A percentile compares a stretch with the other conserved stretches of the same genome.
These are phyloP conservation scores for Genyomyrus donnyi DNA, from an alignment of 2,113 vertebrate genomes.

Conservation along the genomic window DNA sequence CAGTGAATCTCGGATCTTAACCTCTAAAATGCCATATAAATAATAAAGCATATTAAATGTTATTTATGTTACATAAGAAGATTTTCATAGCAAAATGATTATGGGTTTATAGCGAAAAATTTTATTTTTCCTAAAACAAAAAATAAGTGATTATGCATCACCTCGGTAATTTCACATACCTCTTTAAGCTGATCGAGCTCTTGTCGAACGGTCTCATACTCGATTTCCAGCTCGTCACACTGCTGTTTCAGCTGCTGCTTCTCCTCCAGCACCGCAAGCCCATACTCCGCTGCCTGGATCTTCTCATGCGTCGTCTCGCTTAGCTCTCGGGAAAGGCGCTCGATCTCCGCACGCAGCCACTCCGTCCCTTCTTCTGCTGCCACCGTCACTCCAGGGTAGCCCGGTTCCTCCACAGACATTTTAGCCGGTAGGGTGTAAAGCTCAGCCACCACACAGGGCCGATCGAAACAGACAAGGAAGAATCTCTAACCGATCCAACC, in stretches of 20 bases:
- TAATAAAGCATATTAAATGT: not conserved
- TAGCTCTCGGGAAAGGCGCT: slow-evolving; percentile 79
- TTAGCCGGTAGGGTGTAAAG: slow-evolving; percentile 34
- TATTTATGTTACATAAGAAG: not conserved
- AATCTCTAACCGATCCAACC: slow-evolving; percentile 44
- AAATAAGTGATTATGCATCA: not conserved
- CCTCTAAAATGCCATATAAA: not conserved
- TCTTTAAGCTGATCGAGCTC: slow-evolving; percentile 93
- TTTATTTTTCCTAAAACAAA: not conserved
- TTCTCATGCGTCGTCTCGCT: slow-evolving; percentile 87
- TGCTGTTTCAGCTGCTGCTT: slow-evolving; percentile 89
- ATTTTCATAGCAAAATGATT: not conserved
- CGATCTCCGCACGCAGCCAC: slow-evolving; percentile 79
- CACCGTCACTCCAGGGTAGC: slow-evolving; percentile 64
- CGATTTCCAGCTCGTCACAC: slow-evolving; percentile 84
- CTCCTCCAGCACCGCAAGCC: slow-evolving; percentile 90
- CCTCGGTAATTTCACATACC: slow-evolving; percentile 50
- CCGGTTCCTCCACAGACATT: slow-evolving; percentile 75
- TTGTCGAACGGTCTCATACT: slow-evolving; percentile 76
- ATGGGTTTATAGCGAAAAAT: not conserved
- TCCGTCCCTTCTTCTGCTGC: slow-evolving; percentile 79
- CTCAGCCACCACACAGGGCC: slow-evolving; percentile 27
- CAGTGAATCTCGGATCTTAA: not conserved
- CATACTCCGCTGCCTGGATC: slow-evolving; percentile 95
- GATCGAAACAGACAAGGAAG: slow-evolving; percentile 34